Percentiles rank a stretch among this genome's conserved stretches.
Conservation (phyloP, 2,888 invertebrate species). For the Cerastoderma edule region DNA sequence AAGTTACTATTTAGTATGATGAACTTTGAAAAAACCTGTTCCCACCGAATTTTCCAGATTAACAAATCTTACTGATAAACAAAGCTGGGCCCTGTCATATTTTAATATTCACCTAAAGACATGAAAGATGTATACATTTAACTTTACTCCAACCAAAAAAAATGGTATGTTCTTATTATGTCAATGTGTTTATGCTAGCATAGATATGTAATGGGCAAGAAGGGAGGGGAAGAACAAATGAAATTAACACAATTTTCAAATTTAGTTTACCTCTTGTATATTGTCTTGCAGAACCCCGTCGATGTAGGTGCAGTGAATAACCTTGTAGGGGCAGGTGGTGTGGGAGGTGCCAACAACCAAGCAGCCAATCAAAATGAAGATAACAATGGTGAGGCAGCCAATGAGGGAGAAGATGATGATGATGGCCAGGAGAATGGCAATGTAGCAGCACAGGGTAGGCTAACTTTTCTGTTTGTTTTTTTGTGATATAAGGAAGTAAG, state of each 20-base stretch:
- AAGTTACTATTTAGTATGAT: too few species aligned
- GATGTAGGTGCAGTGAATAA: slow-evolving; percentile 76
- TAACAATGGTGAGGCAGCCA: slow-evolving; percentile 59
- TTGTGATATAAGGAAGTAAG: background rate
- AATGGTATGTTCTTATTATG: too few species aligned
- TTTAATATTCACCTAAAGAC: too few species aligned
- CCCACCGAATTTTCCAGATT: too few species aligned
- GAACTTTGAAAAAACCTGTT: too few species aligned
- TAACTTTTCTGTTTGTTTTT: background rate
- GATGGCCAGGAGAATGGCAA: slow-evolving; percentile 77
- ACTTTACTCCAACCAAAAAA: too few species aligned
- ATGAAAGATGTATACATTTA: too few species aligned
- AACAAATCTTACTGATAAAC: too few species aligned
- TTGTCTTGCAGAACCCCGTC: slow-evolving; percentile 71
- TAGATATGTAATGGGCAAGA: background rate
- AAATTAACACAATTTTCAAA: too few species aligned
- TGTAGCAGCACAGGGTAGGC: slow-evolving; percentile 81
- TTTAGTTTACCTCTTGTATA: slow-evolving; percentile 41
- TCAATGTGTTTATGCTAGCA: too few species aligned
- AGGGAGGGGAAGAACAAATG: background rate
- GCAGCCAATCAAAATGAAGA: slow-evolving; percentile 70
- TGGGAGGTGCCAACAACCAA: slow-evolving; percentile 68
- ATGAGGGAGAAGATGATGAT: slow-evolving; percentile 72
- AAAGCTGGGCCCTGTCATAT: too few species aligned
- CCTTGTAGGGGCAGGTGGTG: slow-evolving; percentile 72